A percentile compares a stretch with the other conserved stretches of the same genome.
Evolutionary conservation across 1,140 invertebrate genomes (phyloP).

Genomic region (Zaprionus camerounensis): DNA sequence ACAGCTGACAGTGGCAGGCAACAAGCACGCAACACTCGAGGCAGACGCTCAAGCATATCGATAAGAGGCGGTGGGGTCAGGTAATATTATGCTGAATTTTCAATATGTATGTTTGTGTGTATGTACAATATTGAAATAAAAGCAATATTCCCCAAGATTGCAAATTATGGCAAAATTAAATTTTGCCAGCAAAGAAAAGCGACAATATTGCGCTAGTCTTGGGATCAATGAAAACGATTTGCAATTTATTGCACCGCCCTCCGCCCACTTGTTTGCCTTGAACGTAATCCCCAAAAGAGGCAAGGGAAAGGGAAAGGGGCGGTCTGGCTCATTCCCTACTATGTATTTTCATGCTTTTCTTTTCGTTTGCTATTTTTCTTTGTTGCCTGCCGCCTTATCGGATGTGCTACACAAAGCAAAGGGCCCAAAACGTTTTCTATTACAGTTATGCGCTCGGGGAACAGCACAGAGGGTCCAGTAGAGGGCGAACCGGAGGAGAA

Average conservation of each 20-base stretch:
- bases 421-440: conserved; percentile 20
- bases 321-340: not conserved
- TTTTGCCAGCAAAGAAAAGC: not conserved
- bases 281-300: not conserved
- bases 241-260: not conserved
- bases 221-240: conserved; percentile 10
- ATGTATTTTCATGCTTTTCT: conserved; percentile 2
- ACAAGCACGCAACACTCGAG: not conserved
- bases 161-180: conserved; percentile 10
- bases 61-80: not conserved
- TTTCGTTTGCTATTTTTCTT: conserved; percentile 18
- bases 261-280: not conserved
- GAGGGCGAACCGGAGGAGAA: not conserved
- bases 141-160: conserved; percentile 2
- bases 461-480: not conserved
- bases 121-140: conserved; percentile 3
- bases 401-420: conserved; percentile 19
- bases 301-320: not conserved
- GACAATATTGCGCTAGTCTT: conserved; percentile 5
- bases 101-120: not conserved
- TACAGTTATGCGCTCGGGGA: conserved; percentile 23
- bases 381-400: conserved; percentile 26
- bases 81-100: not conserved
- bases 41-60: not conserved
- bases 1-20: conserved; percentile 2